phyloP scores from a whole-genome alignment of 2,113 vertebrate genomes.

The Glareola pratincola region DNA sequence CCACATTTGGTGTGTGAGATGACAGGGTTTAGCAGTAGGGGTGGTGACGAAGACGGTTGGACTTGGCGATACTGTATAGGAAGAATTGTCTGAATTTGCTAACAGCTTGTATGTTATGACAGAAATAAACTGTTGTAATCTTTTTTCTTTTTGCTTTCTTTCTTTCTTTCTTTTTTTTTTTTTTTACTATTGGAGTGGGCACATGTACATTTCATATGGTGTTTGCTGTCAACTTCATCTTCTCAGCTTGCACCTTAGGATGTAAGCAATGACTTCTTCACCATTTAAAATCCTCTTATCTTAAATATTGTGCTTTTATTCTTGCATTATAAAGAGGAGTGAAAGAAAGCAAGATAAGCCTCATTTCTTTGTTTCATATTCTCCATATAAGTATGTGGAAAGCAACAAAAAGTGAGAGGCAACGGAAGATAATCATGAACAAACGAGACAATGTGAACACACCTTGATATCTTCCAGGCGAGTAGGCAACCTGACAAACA shows the following conservation, averaged over 20 bases:
- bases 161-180: neutral
- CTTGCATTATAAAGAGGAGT: neutral
- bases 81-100: slow-evolving; percentile 55
- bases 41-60: slow-evolving; percentile 7
- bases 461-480: neutral
- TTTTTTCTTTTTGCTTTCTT: neutral
- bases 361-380: neutral
- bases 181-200: neutral
- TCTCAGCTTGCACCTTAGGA: slow-evolving; percentile 41
- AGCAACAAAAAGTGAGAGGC: neutral
- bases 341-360: neutral
- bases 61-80: neutral
- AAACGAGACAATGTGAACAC: neutral
- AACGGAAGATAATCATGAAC: neutral
- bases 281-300: neutral
- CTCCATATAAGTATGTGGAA: neutral
- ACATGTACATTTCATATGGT: slow-evolving; percentile 58
- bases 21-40: slow-evolving; percentile 46
- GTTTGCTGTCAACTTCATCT: slow-evolving; percentile 56
- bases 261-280: slow-evolving; percentile 42
- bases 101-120: slow-evolving; percentile 63
- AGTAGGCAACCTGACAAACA: neutral
- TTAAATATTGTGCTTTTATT: slow-evolving; percentile 16
- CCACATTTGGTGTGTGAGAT: slow-evolving; percentile 63
- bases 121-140: slow-evolving; percentile 58